Percentiles rank a stretch among this genome's conserved stretches.
Conservation (phyloP, 2,113 vertebrate genomes). For the Hemicordylus capensis region DNA sequence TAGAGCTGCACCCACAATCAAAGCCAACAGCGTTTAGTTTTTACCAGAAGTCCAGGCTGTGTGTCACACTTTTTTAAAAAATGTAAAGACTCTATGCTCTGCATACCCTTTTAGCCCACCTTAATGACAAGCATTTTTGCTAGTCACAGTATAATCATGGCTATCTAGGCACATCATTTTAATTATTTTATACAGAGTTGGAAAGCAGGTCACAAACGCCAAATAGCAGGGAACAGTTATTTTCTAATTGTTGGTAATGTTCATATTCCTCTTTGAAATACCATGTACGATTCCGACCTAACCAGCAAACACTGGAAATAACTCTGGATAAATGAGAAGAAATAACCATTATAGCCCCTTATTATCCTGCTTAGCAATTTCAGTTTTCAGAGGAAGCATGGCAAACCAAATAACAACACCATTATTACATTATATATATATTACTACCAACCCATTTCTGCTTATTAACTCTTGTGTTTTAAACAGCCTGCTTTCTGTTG, state of each 20-base stretch:
- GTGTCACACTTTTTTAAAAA: neutral
- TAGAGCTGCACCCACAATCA: no score
- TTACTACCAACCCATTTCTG: no score
- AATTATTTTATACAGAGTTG: neutral
- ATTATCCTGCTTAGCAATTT: neutral
- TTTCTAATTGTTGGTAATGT: neutral
- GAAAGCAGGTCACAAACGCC: conserved; percentile 6
- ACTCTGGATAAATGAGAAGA: neutral
- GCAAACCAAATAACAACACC: neutral
- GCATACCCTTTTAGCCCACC: neutral
- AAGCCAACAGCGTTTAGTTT: no score
- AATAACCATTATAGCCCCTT: neutral
- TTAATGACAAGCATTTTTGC: neutral
- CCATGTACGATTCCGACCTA: neutral
- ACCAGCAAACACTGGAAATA: neutral
- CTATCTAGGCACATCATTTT: neutral
- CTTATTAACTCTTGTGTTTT: neutral
- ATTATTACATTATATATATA: neutral
- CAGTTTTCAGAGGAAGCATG: neutral
- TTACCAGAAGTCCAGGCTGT: neutral
- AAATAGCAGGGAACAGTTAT: neutral
- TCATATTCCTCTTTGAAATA: neutral
- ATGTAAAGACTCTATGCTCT: neutral
- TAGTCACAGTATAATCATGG: neutral
- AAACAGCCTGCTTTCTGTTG: neutral